Conservation (phyloP, 2,797 vertebrate genomes). For the Amazona finschi region DNA sequence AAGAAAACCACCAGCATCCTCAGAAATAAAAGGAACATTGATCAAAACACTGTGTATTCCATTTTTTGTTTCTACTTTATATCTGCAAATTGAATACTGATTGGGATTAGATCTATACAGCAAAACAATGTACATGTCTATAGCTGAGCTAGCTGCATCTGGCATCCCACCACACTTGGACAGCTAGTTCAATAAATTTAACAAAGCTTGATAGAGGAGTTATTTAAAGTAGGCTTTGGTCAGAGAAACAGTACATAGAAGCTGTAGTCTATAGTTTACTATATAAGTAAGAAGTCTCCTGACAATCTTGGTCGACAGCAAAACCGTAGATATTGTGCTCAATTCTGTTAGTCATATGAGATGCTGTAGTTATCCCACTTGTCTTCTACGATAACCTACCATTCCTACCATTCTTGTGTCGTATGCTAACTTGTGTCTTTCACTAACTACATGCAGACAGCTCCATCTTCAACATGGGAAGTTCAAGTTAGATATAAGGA, state of each 20-base stretch:
- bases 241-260: neutral
- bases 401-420: neutral
- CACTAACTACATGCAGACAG: fast-evolving
- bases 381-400: neutral
- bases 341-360: neutral
- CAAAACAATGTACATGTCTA: neutral
- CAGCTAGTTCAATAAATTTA: neutral
- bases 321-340: neutral
- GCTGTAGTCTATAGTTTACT: neutral
- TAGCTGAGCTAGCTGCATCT: neutral
- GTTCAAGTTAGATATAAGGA: neutral
- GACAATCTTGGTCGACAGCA: neutral
- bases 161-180: neutral
- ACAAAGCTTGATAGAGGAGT: neutral
- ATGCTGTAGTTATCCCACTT: neutral
- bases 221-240: neutral
- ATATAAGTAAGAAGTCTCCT: neutral
- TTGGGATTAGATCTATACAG: neutral
- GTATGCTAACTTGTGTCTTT: neutral
- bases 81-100: neutral
- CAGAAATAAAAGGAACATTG: neutral
- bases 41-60: neutral
- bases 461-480: neutral
- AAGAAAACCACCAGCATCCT: neutral
- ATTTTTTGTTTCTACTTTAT: neutral